Conservation (phyloP, 2,797 vertebrate genomes). For the Sebastes vulpes region DNA sequence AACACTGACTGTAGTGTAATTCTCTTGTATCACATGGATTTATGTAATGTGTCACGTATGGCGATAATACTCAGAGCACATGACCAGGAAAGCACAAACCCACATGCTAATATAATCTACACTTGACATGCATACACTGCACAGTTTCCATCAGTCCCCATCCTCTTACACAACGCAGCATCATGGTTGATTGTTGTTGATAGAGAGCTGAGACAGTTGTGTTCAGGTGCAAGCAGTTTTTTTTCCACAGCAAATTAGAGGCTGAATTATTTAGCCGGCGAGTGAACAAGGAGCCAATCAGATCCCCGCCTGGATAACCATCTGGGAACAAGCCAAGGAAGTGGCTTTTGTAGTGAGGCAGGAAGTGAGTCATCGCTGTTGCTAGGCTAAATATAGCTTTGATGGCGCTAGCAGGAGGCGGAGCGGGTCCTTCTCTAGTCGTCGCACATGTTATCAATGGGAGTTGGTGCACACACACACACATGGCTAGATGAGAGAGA, state of each 20-base stretch:
- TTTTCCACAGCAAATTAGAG: constrained; percentile 50
- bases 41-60: not conserved
- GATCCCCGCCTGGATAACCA: constrained; percentile 50
- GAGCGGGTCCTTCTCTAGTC: constrained; percentile 32
- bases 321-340: constrained; percentile 80
- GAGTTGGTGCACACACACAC: not conserved
- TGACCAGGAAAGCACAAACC: not conserved
- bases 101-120: not conserved
- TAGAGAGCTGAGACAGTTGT: constrained; percentile 25
- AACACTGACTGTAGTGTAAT: not conserved
- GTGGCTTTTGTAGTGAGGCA: constrained; percentile 84
- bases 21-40: not conserved
- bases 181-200: not conserved
- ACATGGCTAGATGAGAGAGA: not conserved
- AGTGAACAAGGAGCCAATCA: constrained; percentile 68
- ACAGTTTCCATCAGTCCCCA: not conserved
- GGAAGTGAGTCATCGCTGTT: constrained; percentile 86
- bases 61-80: not conserved
- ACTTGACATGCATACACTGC: not conserved
- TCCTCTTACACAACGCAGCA: not conserved
- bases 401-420: constrained; percentile 57
- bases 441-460: constrained; percentile 73
- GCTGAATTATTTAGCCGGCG: constrained; percentile 56
- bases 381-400: constrained; percentile 85
- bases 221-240: constrained; percentile 37